Conservation (phyloP, 2,888 invertebrate species). For the Fabriciana adippe region DNA sequence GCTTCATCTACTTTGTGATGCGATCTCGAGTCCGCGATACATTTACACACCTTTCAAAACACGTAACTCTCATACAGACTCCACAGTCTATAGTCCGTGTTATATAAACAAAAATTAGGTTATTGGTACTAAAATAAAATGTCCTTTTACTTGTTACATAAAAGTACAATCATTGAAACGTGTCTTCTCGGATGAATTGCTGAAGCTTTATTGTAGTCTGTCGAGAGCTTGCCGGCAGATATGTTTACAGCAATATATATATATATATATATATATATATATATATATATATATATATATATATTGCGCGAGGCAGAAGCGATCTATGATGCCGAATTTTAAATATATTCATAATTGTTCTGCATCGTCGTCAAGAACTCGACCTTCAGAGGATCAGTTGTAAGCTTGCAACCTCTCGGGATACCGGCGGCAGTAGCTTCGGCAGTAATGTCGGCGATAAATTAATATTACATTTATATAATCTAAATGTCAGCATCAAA, state of each 20-base stretch:
- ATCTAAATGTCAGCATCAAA: background rate
- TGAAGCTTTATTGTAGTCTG: background rate
- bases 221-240: too few species aligned
- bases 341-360: too few species aligned
- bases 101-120: slow-evolving; percentile 15
- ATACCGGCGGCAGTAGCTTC: too few species aligned
- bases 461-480: background rate
- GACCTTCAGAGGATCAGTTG: too few species aligned
- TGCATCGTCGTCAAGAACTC: too few species aligned
- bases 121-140: slow-evolving; percentile 6
- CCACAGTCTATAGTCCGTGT: background rate
- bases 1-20: slow-evolving; percentile 1
- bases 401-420: too few species aligned
- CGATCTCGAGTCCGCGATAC: slow-evolving; percentile 6
- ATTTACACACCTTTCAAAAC: slow-evolving; percentile 9
- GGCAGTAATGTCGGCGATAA: background rate
- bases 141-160: slow-evolving; percentile 28
- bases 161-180: background rate
- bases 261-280: too few species aligned
- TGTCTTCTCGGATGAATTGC: background rate
- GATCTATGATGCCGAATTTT: too few species aligned
- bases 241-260: too few species aligned
- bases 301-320: too few species aligned
- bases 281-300: too few species aligned
- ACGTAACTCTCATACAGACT: slow-evolving; percentile 1